Base-by-base conservation (phyloP, 1,140 invertebrate genomes). In the Mesaphorura yosii region DNA sequence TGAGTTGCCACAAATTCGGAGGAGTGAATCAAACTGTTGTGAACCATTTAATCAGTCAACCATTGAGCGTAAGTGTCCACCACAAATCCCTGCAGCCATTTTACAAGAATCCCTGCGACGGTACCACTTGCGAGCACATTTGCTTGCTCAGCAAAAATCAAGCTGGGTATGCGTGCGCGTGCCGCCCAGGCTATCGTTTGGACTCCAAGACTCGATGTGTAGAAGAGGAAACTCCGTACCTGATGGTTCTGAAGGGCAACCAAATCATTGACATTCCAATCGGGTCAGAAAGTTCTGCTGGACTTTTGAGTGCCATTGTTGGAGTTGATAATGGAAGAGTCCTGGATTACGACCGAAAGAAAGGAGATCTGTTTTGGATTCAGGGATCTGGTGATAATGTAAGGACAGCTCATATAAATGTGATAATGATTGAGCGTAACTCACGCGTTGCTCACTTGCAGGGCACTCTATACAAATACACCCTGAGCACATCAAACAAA, bases 41-140 rank as follows among this genome's bases (percentile, higher is more conserved):
- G 2, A 91, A 89, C 0, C 91, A 95, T 70, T 70, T 93, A 28
- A 92, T 95, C 45, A 90, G 87, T 2, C 90, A 95, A 70, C 91
- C 92, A 0, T 72, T 96, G 1, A 91, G 88, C 2, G 90, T 96
- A 44, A 89, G 93, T 65, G 89, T 94, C 1, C 85, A 92, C 64
- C 92, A 97, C 71, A 85, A 88, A 1, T 83, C 87, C 0, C 69
- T 95, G n/a, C 92, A 97, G 67, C 92, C 90, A 1, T 73, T 79
- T n/a, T 76, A 76, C 19, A 66, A 73, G 0, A 95, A 92, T 69
- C 89, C 90, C 0, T 98, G 93, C 67, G 71, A 69, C 40, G 77
- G 80, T 51, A 77, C 80, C 1, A 70, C 79, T 0, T 98, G 95
- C 61, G 80, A 83, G 59, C 93, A 98, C 65, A 69, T 98, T 1